Conservation (phyloP, 1,140 invertebrate species). For the Polypedilum vanderplanki region DNA sequence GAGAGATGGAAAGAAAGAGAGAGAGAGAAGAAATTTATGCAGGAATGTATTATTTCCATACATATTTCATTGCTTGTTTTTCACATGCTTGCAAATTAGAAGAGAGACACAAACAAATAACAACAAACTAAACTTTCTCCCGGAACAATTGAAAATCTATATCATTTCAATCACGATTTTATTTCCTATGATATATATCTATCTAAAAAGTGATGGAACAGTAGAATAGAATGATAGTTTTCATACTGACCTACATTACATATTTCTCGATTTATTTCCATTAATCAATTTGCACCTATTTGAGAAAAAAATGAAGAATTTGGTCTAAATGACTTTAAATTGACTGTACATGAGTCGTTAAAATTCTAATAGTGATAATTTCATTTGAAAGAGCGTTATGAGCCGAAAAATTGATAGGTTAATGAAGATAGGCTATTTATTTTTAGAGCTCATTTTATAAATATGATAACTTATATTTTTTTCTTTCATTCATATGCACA, state of each 20-base stretch:
- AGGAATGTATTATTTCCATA: neutral
- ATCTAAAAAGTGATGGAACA: neutral
- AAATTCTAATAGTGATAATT: neutral
- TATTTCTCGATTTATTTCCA: neutral
- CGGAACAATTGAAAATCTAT: slow-evolving; percentile 27
- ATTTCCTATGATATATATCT: neutral
- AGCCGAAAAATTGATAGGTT: neutral
- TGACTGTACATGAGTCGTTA: neutral
- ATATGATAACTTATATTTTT: neutral
- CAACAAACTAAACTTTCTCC: neutral
- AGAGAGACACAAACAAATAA: neutral
- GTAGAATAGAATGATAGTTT: neutral
- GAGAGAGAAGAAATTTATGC: neutral
- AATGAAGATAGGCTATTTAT: neutral
- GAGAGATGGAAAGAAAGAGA: no score
- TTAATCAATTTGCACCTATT: slow-evolving; percentile 1
- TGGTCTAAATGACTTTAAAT: slow-evolving; percentile 1
- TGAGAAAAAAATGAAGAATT: neutral
- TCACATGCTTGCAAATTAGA: slow-evolving; percentile 18
- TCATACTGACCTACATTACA: no score
- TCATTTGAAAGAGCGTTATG: neutral
- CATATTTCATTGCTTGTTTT: neutral
- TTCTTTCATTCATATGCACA: slow-evolving; percentile 9
- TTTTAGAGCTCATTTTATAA: no score
- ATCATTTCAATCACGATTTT: slow-evolving; percentile 19